Evolutionary conservation across 2,888 invertebrate species (phyloP), one percentile per base, ranked within the genome.

Genomic region (Diabrotica balteata): DNA sequence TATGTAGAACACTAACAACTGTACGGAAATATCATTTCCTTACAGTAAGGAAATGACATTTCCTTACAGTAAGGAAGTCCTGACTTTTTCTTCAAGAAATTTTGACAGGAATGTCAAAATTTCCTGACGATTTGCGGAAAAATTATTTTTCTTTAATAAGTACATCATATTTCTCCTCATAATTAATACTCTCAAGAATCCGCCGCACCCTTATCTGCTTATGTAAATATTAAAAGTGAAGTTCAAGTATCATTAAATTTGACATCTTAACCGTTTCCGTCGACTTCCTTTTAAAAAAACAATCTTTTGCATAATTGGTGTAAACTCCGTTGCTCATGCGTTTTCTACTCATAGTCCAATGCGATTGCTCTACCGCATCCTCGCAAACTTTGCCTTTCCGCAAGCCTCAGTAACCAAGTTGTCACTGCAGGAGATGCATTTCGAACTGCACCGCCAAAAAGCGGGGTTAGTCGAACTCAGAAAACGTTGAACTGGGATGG

Each of bases 341-440:
- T 63, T 63, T 63, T 58, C 51, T n/a, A 52, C 50, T 11, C 7
- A 7, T 8, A 7, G 8, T 10, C 55, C 17, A 57, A 10, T 55
- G 63, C 63, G 63, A 58, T 63, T 58, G 63, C 51, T 10, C 46
- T 64, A 64, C 58, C 52, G 7, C 46, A 46, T 55, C 46, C 64
- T 51, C 6, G 22, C 8, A 54, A 17, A 22, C 45, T 59, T 57
- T 64, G 45, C 52, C 64, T 32, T 22, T 58, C 58, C 17, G 11
- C 7, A n/a, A 42, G 9, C 5, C 42, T 45, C 58, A 52, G 8
- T 64, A 57, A 53, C 58, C 58, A 47, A 52, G 32, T 53, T 61
- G 60, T 8, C 5, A n/a, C 44, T 58, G 64, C 58, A 63, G 51
- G 11, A 5, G 9, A 45, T 45, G 55, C 45, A 57, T 11, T 57